Base-by-base conservation (phyloP, 2,888 invertebrate genomes). In the Pristionchus japonicus region DNA sequence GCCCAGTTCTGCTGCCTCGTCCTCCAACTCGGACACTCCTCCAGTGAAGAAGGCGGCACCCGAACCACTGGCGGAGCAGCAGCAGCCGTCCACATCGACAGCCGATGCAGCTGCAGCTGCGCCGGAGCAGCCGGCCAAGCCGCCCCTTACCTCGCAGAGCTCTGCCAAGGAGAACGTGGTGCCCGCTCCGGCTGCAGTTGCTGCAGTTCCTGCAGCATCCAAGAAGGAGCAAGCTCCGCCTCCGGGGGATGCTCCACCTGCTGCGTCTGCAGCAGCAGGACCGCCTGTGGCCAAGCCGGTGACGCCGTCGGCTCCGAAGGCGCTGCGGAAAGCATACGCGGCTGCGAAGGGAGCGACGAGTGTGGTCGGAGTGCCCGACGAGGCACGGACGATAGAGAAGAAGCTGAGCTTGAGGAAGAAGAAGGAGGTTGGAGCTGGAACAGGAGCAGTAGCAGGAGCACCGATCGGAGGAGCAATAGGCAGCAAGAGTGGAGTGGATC, bases 291-390 rank as follows among this genome's bases (percentile, higher is more conserved):
- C 43, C 57, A 88, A 89, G n/a, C 89, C 87, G 9, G 88, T 89
- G 37, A 85, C 89, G 37, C 87, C 82, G 15, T 82, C 82, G 0
- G 91, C 91, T 34, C 91, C 92, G 15, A 91, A 91, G 83, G 91
- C 92, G 34, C 84, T 92, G 7, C 70, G 92, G 64, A 90, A 91
- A 49, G 91, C 91, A 9, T 92, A 92, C 82, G 92, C 91, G 0
- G 92, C 91, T 0, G 90, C 91, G 7, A 92, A 92, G 86, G 90
- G 91, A 67, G 91, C 91, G 31, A 91, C 92, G 20, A 92, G 92
- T 87, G 91, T 91, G 20, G 90, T 91, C 9, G 92, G 91, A 1
- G 89, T 90, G 43, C 91, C 91, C 1, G 88, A 89, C 3, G 89
- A 86, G 61, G 88, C 91, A 4, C 89, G 91, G 0, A 91, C 91